Evolutionary conservation across 2,888 invertebrate species (phyloP).

Genomic region (Strigamia maritima): DNA sequence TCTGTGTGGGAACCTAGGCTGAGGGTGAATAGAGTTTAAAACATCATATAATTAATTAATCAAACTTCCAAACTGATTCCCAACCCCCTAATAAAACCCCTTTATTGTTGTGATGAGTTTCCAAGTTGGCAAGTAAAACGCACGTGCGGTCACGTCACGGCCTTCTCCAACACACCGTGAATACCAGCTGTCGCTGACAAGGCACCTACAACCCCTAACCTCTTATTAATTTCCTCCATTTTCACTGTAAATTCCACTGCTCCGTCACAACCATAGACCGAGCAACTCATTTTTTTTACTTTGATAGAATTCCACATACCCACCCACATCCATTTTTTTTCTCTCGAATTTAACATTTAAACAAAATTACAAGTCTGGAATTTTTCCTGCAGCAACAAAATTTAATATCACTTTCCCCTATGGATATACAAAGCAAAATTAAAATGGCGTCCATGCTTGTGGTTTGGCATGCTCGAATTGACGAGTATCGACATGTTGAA

Average conservation of each 20-base stretch:
- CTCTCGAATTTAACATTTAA: background rate
- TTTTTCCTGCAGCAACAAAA: slow-evolving; percentile 7
- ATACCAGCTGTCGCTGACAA: slow-evolving; percentile 3
- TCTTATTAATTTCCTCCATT: slow-evolving; percentile 5
- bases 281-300: background rate
- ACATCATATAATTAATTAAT: too few relatives aligned
- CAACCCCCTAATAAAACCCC: background rate
- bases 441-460: slow-evolving; percentile 14
- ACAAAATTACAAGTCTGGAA: background rate
- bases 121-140: background rate
- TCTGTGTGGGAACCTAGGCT: too few relatives aligned
- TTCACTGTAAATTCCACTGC: background rate
- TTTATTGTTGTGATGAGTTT: background rate
- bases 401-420: background rate
- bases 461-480: slow-evolving; percentile 1
- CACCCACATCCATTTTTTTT: background rate
- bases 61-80: too few relatives aligned
- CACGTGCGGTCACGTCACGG: slow-evolving; percentile 19
- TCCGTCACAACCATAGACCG: background rate
- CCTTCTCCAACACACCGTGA: background rate
- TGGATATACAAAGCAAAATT: background rate
- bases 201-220: slow-evolving; percentile 15
- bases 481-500: slow-evolving; percentile 17
- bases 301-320: background rate
- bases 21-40: too few relatives aligned